phyloP scores from a whole-genome alignment of 2,113 vertebrate species.

The Beaufortia kweichowensis region DNA sequence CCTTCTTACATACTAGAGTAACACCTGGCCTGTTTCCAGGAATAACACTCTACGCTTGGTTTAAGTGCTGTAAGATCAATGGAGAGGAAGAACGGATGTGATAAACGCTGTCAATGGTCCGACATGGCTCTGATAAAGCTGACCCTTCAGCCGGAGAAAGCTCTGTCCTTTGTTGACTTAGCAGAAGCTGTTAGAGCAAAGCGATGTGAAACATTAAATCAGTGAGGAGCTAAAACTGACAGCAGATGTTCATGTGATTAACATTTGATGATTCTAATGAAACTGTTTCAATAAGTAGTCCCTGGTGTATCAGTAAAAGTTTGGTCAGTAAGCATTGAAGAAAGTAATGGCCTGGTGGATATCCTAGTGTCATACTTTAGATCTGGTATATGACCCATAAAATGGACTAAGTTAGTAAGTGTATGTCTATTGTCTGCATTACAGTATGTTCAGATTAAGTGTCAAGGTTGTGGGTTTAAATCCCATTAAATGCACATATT shows the following conservation, averaged over 20 bases:
- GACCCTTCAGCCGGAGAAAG: conserved; percentile 30
- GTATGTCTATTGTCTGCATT: no score
- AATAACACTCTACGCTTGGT: conserved; percentile 50
- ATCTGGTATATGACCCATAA: no score
- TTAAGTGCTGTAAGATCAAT: conserved; percentile 65
- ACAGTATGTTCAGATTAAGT: no score
- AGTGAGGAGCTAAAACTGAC: conserved; percentile 12
- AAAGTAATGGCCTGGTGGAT: not conserved
- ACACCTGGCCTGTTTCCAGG: conserved; percentile 49
- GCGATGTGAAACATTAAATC: conserved; percentile 3
- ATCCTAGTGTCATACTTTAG: not conserved
- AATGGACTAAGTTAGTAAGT: no score
- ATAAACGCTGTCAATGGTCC: conserved; percentile 64
- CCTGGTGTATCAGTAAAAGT: not conserved
- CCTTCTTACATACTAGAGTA: conserved; percentile 41
- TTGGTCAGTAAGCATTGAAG: conserved; percentile 11
- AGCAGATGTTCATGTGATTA: conserved; percentile 14
- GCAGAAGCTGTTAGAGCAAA: conserved; percentile 13
- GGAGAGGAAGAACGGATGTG: conserved; percentile 54
- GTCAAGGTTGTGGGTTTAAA: no score
- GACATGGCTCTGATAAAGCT: conserved; percentile 56
- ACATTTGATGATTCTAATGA: conserved; percentile 35
- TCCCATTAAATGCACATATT: no score
- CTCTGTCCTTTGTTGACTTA: conserved; percentile 25
- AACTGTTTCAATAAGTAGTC: conserved; percentile 9